Percentiles rank a stretch among this genome's conserved stretches.
Evolutionary conservation across 2,888 invertebrate genomes (phyloP).

Genomic region (Neelides folsomi): DNA sequence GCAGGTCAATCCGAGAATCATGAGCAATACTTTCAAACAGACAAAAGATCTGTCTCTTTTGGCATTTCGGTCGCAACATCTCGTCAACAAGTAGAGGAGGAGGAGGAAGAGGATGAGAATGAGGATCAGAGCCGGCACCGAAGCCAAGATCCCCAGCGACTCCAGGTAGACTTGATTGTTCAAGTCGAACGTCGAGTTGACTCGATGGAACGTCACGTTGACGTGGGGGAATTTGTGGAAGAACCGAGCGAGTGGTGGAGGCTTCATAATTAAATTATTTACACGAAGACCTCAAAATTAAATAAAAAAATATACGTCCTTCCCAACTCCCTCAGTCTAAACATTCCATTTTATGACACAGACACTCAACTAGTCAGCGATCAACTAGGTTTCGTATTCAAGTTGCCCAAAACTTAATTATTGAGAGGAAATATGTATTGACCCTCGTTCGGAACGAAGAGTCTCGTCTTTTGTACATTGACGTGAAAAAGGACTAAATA

Average conservation of each 20-base stretch:
- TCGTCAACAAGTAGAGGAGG: conserved; percentile 79
- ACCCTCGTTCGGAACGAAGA: too few relatives aligned
- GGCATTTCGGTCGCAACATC: conserved; percentile 90
- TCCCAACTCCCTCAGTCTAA: too few relatives aligned
- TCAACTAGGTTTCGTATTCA: too few relatives aligned
- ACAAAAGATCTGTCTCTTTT: conserved; percentile 76
- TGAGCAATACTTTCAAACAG: conserved; percentile 50
- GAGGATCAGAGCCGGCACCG: conserved; percentile 84
- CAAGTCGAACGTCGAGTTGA: conserved; percentile 83
- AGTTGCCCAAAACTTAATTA: too few relatives aligned
- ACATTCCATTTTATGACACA: too few relatives aligned
- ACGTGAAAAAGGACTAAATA: too few relatives aligned
- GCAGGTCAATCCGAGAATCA: conserved; percentile 59
- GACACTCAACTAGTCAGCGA: too few relatives aligned
- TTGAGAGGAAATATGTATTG: too few relatives aligned
- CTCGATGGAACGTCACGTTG: conserved; percentile 75
- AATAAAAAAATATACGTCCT: too few relatives aligned
- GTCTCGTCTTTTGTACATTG: too few relatives aligned
- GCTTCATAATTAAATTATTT: background rate
- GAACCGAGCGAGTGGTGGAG: conserved; percentile 28
- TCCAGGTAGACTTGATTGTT: conserved; percentile 79
- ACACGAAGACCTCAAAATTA: too few relatives aligned
- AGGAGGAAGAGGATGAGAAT: conserved; percentile 77
- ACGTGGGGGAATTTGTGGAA: conserved; percentile 64
- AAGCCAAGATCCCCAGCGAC: conserved; percentile 85